Percentiles rank a stretch among this genome's conserved stretches.
These are phyloP conservation scores for Oscheius sp. DNA, from an alignment of 2,888 invertebrate species.

Conservation along the genomic window DNA sequence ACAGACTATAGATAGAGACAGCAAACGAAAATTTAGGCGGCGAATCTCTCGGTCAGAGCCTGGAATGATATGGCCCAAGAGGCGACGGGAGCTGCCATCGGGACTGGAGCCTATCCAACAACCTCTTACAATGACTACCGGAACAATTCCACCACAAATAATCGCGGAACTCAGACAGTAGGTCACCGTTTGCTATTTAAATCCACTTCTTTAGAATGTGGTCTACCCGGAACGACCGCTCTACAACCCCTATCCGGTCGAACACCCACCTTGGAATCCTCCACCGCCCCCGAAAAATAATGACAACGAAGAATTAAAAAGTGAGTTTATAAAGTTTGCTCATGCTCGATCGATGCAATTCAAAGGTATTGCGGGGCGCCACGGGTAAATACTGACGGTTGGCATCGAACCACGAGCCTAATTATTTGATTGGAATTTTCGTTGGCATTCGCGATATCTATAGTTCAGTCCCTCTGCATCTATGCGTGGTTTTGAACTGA, in stretches of 20 bases:
- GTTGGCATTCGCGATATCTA: too few species aligned
- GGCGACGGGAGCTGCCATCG: not conserved
- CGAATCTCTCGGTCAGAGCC: conserved; percentile 8
- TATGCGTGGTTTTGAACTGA: too few species aligned
- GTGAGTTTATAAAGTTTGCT: not conserved
- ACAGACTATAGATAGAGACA: too few species aligned
- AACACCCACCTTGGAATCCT: conserved; percentile 5
- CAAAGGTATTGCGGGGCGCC: conserved; percentile 14
- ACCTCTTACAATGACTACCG: not conserved
- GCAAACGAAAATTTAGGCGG: conserved; percentile 1
- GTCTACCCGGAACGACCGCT: conserved; percentile 9
- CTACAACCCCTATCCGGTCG: conserved; percentile 28
- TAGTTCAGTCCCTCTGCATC: too few species aligned
- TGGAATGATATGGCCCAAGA: conserved; percentile 8
- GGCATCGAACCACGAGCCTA: conserved; percentile 4
- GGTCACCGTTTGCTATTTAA: not conserved
- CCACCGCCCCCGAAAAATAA: conserved; percentile 17
- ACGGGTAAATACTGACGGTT: conserved; percentile 12
- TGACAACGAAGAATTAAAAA: conserved; percentile 21
- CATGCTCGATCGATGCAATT: conserved; percentile 26
- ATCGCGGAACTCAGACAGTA: conserved; percentile 9
- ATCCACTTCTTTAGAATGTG: not conserved
- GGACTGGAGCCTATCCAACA: not conserved
- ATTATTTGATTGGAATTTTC: not conserved
- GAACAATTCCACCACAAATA: not conserved